These are phyloP conservation scores for Rhagophthalmus giganteus DNA, from an alignment of 2,888 invertebrate genomes.

Conservation along the genomic window DNA sequence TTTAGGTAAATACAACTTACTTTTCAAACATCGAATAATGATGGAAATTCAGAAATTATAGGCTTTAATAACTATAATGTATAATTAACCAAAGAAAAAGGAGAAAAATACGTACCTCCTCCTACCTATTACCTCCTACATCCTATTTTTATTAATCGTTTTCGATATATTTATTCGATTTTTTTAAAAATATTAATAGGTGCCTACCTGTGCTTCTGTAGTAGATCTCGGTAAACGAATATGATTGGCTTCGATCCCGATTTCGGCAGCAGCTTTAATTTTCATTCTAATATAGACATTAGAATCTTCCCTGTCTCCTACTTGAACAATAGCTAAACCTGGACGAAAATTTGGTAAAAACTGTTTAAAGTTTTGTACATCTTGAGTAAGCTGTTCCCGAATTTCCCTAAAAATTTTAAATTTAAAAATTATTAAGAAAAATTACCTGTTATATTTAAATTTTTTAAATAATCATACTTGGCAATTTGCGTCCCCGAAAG, in stretches of 20 bases:
- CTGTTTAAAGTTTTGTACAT: conserved; percentile 65
- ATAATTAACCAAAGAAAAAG: too few relatives aligned
- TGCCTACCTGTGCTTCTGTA: conserved; percentile 75
- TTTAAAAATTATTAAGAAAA: not conserved
- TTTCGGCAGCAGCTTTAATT: conserved; percentile 85
- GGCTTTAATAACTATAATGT: too few relatives aligned
- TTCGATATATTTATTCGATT: too few relatives aligned
- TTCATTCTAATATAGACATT: conserved; percentile 98
- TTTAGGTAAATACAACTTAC: too few relatives aligned
- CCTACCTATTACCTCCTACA: too few relatives aligned
- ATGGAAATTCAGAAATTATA: too few relatives aligned
- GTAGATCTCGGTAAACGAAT: conserved; percentile 76
- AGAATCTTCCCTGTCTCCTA: conserved; percentile 94
- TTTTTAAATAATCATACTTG: conserved; percentile 34
- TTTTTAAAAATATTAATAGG: not conserved
- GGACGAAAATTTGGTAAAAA: conserved; percentile 67
- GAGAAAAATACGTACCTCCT: too few relatives aligned
- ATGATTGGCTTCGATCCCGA: conserved; percentile 84
- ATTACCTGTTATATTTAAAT: not conserved
- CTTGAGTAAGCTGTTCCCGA: conserved; percentile 66
- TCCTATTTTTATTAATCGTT: too few relatives aligned
- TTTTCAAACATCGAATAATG: too few relatives aligned
- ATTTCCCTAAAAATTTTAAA: conserved; percentile 64
- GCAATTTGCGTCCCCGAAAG: conserved; percentile 72
- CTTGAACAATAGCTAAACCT: conserved; percentile 91